Evolutionary conservation across 2,113 vertebrate genomes (phyloP), one percentile per base, ranked within the genome.

Genomic region (Connochaetes taurinus): DNA sequence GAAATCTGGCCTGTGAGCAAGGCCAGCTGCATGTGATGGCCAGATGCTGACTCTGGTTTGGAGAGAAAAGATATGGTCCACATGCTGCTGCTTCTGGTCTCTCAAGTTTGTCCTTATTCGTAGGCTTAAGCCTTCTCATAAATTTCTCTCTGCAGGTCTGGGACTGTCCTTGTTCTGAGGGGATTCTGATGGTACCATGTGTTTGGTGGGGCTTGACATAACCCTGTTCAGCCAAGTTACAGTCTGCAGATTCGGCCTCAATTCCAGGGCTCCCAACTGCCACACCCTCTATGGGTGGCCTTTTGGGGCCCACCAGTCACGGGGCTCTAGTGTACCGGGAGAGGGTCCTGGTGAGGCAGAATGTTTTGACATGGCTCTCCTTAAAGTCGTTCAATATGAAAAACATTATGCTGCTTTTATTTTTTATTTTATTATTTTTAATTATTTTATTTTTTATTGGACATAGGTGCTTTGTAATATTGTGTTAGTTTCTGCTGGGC

Each of bases 21-120:
- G 74, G 47, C 6, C 40, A 45, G 60, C 60, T 76, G 31, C 3
- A 2, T 3, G 0, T 0, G 8, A 23, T 1, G 1, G 27, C 85
- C 43, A 83, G 50, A 53, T 1, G 9, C 14, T 1, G 27, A n/a
- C 21, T 86, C 31, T 53, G 64, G 25, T 43, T 31, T 16, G 27
- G 23, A 47, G 76, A 80, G 88, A 55, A 60, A 62, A 60, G 40
- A 60, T 10, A 43, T 3, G 1, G 45, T 52, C 13, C 53, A 2
- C 40, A 45, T 52, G 29, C 43, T 86, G 94, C 6, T 47, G 92
- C 25, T 47, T 83, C 25, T 92, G 45, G 52, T 62, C 58, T 92
- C 62, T 57, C 1, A 3, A 29, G 7, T 78, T 82, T 83, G 21
- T 92, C 36, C 90, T 91, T 27, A 60, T 89, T 84, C 2, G 12